Conservation (phyloP, 1,140 invertebrate species). For the Eufriesea mexicana region DNA sequence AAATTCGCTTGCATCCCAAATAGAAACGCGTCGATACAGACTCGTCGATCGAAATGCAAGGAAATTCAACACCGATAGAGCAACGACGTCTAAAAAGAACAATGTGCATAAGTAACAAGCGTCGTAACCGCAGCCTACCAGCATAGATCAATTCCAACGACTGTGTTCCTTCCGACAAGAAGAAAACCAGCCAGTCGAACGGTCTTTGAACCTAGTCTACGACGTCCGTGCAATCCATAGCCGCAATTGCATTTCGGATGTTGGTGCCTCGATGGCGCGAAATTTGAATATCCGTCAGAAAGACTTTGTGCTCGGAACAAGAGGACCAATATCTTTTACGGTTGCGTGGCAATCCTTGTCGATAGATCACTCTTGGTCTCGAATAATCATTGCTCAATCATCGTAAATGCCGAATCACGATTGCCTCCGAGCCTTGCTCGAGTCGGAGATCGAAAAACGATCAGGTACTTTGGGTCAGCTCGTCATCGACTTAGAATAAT, state of each 20-base stretch:
- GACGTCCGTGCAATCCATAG: neutral
- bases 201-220: neutral
- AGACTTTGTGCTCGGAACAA: too few species aligned
- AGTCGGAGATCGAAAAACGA: neutral
- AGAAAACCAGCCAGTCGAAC: neutral
- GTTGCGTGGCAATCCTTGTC: conserved; percentile 31
- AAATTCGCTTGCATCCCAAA: neutral
- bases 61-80: neutral
- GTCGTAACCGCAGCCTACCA: neutral
- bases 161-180: neutral
- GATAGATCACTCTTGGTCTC: conserved; percentile 5
- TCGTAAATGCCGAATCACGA: conserved; percentile 52
- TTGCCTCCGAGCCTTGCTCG: neutral
- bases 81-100: neutral
- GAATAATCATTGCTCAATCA: conserved; percentile 62
- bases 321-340: conserved; percentile 49
- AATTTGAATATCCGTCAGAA: conserved; percentile 21
- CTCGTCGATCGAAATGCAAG: neutral
- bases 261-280: conserved; percentile 4
- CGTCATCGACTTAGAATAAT: neutral
- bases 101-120: neutral
- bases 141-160: conserved; percentile 11
- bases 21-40: neutral
- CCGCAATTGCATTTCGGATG: neutral
- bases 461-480: neutral